These are phyloP conservation scores for Mungos mungo DNA, from an alignment of 2,113 vertebrate genomes.

Conservation along the genomic window DNA sequence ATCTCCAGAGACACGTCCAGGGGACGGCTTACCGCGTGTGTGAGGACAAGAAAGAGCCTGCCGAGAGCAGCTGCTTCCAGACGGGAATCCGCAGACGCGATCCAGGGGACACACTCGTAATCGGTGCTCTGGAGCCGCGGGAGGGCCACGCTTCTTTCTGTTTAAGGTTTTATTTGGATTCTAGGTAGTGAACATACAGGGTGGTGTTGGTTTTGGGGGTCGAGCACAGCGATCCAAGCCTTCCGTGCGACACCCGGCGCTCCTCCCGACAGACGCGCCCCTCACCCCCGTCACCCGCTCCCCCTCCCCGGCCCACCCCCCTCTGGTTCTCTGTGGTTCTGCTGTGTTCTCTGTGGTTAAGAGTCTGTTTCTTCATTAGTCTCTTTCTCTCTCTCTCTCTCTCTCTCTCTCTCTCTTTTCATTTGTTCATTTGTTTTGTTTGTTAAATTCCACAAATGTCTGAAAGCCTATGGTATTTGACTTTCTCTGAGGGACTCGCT, in stretches of 20 bases:
- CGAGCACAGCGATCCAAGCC: fast-evolving
- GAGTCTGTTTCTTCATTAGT: not conserved
- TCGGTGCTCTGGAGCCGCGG: not conserved
- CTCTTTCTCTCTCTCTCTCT: not conserved
- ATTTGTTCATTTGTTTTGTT: not conserved
- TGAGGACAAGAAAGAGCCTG: not conserved
- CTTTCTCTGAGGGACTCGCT: not conserved
- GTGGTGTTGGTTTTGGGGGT: not conserved
- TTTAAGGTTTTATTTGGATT: not conserved
- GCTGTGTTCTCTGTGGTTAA: too few relatives aligned
- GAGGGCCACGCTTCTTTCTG: not conserved
- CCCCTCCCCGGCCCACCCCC: not conserved
- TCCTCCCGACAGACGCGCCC: fast-evolving
- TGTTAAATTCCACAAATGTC: not conserved
- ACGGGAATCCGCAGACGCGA: not conserved
- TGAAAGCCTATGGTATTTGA: not conserved
- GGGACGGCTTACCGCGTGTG: fast-evolving
- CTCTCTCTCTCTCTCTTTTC: not conserved
- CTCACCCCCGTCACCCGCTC: not conserved
- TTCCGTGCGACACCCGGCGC: fast-evolving
- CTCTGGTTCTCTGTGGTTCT: not conserved
- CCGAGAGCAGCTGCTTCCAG: fast-evolving
- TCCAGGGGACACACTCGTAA: too few relatives aligned
- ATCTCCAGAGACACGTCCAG: not conserved
- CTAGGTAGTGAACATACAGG: fast-evolving